Conservation (phyloP, 2,797 vertebrate species). For the Mionectes olivaceus region DNA sequence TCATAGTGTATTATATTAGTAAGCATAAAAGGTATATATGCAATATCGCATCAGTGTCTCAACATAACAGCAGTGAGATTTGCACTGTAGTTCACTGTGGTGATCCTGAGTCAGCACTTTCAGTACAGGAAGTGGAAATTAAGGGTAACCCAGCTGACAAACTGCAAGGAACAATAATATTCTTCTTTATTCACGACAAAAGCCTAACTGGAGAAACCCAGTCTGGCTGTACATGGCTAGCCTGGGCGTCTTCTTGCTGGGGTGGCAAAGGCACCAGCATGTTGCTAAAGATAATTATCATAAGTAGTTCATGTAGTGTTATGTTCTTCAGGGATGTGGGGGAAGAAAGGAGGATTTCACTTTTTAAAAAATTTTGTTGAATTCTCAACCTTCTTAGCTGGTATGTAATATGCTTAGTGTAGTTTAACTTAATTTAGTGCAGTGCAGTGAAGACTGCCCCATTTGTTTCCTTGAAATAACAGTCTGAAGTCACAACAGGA, state of each 20-base stretch:
- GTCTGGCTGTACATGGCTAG: not conserved
- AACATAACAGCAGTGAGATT: not conserved
- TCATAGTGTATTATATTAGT: not conserved
- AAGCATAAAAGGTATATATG: not conserved
- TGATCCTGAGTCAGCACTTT: not conserved
- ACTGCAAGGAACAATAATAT: not conserved
- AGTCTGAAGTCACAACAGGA: not conserved
- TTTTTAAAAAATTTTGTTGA: not conserved
- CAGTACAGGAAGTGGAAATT: not conserved
- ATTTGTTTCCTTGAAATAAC: not conserved
- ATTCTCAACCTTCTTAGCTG: not conserved
- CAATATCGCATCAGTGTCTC: not conserved
- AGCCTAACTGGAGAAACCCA: not conserved
- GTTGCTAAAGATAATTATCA: not conserved
- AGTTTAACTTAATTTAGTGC: not conserved
- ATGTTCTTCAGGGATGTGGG: accelerated
- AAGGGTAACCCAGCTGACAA: not conserved
- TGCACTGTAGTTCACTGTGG: accelerated
- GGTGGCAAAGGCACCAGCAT: not conserved
- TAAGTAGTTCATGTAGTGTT: not conserved
- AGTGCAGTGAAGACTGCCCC: not conserved
- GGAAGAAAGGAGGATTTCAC: not conserved
- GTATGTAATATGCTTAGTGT: not conserved
- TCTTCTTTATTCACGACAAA: not conserved
- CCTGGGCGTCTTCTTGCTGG: not conserved